These are phyloP conservation scores for Ictidomys tridecemlineatus DNA, from an alignment of 2,113 vertebrate species.

Conservation along the genomic window DNA sequence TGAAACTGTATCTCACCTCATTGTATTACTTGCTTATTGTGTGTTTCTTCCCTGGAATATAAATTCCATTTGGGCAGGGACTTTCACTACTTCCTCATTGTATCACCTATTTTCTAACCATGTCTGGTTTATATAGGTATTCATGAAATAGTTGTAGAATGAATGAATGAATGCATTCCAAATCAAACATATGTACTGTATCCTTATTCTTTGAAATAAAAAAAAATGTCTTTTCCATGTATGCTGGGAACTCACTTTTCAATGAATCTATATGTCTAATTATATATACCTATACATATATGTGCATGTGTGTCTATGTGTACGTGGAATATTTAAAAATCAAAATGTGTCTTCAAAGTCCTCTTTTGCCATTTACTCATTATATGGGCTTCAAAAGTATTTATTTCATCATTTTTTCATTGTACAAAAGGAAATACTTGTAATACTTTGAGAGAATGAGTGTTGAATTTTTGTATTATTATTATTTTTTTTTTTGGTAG, in stretches of 20 bases:
- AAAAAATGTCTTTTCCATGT: not conserved
- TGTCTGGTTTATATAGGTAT: not conserved
- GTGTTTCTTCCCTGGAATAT: not conserved
- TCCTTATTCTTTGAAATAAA: not conserved
- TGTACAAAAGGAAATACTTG: not conserved
- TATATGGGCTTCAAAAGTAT: not conserved
- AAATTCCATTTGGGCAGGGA: not conserved
- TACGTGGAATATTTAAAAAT: not conserved
- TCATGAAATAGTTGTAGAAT: slow-evolving; percentile 1
- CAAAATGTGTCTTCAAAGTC: not conserved
- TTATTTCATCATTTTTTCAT: not conserved
- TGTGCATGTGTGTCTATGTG: rapidly evolving
- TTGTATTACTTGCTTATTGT: not conserved
- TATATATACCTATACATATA: not conserved
- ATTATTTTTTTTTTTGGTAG: too few species aligned
- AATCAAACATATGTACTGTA: not conserved
- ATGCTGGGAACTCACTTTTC: not conserved
- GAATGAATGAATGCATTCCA: not conserved
- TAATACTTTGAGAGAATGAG: not conserved
- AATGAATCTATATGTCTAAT: not conserved
- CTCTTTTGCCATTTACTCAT: not conserved
- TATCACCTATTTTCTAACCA: not conserved
- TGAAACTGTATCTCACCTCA: not conserved
- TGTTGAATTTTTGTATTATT: too few species aligned
- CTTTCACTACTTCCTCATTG: not conserved